Conservation (phyloP, 1,140 invertebrate genomes). For the Belonocnema kinseyi region DNA sequence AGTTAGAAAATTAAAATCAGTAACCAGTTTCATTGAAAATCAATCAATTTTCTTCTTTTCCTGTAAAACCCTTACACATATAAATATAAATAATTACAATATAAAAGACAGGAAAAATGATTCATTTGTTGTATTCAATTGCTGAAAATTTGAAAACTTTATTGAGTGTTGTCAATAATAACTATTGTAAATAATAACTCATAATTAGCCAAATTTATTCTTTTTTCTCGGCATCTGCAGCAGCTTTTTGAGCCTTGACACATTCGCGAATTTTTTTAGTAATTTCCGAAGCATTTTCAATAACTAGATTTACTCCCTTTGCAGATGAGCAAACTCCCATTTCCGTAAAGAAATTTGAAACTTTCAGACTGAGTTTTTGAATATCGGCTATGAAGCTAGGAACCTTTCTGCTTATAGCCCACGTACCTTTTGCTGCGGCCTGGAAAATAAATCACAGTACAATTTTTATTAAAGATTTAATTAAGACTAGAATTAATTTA, state of each 20-base stretch:
- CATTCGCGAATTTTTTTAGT: background rate
- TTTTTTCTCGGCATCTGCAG: background rate
- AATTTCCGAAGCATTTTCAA: background rate
- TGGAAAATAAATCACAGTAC: background rate
- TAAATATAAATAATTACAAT: no score
- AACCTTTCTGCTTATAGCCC: constrained; percentile 40
- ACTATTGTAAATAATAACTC: no score
- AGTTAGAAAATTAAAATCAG: no score
- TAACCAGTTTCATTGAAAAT: no score
- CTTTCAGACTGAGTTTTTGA: constrained; percentile 12
- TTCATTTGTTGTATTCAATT: no score
- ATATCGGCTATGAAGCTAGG: constrained; percentile 35
- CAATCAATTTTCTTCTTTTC: no score
- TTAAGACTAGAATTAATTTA: no score
- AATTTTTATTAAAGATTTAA: no score
- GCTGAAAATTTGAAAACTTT: no score
- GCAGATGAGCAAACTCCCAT: constrained; percentile 37
- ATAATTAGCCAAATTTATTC: background rate
- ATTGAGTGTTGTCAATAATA: no score
- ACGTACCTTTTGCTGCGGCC: constrained; percentile 43
- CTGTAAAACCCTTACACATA: no score
- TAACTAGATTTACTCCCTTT: constrained; percentile 32
- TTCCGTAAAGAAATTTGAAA: constrained; percentile 34
- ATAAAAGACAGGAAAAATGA: no score
- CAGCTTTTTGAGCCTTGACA: background rate